Evolutionary conservation across 1,140 invertebrate species (phyloP), one percentile per base, ranked within the genome.

Genomic region (Drosophila novamexicana): DNA sequence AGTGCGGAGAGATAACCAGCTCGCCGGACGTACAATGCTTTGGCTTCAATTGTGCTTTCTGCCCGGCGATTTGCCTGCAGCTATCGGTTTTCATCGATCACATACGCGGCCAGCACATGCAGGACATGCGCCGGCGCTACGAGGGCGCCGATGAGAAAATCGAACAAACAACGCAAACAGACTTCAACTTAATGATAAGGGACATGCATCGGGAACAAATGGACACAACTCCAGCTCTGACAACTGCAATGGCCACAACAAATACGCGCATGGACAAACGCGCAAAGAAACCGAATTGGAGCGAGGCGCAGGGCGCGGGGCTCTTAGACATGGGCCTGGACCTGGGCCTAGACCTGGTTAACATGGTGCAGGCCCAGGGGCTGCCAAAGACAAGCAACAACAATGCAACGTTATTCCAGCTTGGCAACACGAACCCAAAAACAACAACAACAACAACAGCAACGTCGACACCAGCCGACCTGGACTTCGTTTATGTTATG

Each of bases 1-100:
- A 91, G 47, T 91, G 90, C 53, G 90, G 90, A 22, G 90, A 91
- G 75, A 91, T 91, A 22, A 91, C 90, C 47, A 82, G 79, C 18
- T 91, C 90, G 22, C 90, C 90, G 12, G 90, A 91, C 66, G 76
- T 79, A 14, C 80, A 91, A 75, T 77, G 80, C 18, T 91, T 91
- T 52, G 90, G 90, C n/a, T 90, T 91, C 45, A 91, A 90, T 67
- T 91, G 90, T 45, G 65, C 74, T 52, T 91, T 91, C 34, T 91
- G 90, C n/a, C 71, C 85, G 47, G 85, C 82, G 7, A 91, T 91
- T 77, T 91, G 90, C 58, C 58, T 91, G 47, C 90, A 91, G 69
- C 77, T 88, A 32, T 86, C 91, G 34, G 82, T 91, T 7, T 91
- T 91, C 42, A 75, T 88, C 58, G 79, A 90, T 49, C 90, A 91